Percentiles rank a stretch among this genome's conserved stretches.
phyloP scores from a whole-genome alignment of 2,888 invertebrate species.

The Tenthredo amoena region DNA sequence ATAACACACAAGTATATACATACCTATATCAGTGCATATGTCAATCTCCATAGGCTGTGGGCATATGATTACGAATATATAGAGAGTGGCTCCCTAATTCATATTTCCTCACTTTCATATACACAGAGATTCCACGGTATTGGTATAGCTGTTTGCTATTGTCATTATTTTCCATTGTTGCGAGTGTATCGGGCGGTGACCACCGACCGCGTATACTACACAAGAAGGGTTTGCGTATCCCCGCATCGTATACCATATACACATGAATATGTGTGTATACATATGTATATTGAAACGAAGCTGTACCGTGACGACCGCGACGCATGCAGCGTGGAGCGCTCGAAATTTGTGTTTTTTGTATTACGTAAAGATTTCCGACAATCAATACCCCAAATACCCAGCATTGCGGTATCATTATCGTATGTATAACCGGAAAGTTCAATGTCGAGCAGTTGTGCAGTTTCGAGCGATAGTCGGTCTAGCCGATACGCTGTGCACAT shows the following conservation, averaged over 20 bases:
- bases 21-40: not conserved
- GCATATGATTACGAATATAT: not conserved
- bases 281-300: not conserved
- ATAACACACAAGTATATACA: not conserved
- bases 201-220: slow-evolving; percentile 4
- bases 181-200: slow-evolving; percentile 4
- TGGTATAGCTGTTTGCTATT: not conserved
- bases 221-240: not conserved
- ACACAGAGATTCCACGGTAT: not conserved
- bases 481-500: not conserved
- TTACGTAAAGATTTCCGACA: not conserved
- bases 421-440: not conserved
- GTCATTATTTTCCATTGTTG: slow-evolving; percentile 16
- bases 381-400: not conserved
- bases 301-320: not conserved
- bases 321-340: not conserved
- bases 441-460: not conserved
- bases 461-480: not conserved
- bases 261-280: not conserved
- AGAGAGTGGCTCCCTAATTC: not conserved
- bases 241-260: not conserved
- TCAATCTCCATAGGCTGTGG: not conserved
- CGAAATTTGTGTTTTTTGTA: not conserved
- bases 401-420: not conserved
- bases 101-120: not conserved